Evolutionary conservation across 1,140 invertebrate species (phyloP).

Genomic region (Bombus terrestris): DNA sequence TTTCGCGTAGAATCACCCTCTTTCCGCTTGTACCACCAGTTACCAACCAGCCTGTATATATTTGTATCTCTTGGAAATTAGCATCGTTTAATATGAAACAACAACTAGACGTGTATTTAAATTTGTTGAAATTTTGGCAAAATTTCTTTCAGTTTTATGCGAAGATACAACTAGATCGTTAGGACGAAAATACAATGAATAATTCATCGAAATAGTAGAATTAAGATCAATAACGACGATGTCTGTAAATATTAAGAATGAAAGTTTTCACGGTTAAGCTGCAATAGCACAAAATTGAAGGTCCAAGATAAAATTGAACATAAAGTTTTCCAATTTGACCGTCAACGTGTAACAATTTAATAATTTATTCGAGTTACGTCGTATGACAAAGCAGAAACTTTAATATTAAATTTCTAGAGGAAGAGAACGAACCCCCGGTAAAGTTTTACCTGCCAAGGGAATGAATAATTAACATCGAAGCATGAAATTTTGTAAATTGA

Average conservation of each 20-base stretch:
- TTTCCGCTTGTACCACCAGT: no score
- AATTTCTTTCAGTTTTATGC: background rate
- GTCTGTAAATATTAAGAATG: background rate
- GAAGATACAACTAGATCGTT: no score
- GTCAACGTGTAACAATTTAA: background rate
- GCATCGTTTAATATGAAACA: no score
- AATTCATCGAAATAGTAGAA: no score
- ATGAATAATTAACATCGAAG: slow-evolving; percentile 24
- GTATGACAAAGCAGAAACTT: background rate
- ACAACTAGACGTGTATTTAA: no score
- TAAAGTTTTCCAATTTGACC: background rate
- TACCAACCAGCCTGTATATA: no score
- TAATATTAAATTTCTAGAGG: background rate
- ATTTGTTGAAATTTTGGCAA: background rate
- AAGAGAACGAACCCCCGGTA: background rate
- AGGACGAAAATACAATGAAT: no score
- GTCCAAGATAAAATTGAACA: no score
- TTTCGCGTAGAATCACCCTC: no score
- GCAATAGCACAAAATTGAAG: background rate
- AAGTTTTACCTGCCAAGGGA: background rate
- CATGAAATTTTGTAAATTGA: slow-evolving; percentile 36
- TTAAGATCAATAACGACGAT: background rate
- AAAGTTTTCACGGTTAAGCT: background rate
- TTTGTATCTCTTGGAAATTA: no score
- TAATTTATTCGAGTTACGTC: background rate